Evolutionary conservation across 1,140 invertebrate species (phyloP), one percentile per base, ranked within the genome.

Genomic region (Proales similis): DNA sequence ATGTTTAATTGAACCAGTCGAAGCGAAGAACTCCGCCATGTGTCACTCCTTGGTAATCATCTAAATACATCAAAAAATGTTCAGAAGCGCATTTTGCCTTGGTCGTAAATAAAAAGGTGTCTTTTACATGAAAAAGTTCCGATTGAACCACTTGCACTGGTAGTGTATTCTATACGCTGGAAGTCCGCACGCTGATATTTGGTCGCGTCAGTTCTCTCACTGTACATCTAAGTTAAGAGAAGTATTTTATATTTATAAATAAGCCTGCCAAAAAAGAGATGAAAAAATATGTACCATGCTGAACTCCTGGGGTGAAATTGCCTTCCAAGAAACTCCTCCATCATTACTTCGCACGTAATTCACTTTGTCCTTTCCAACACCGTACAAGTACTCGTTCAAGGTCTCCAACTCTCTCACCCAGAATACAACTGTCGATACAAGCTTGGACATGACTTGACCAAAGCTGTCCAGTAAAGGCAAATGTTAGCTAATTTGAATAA

Each of bases 1-100:
- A n/a, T n/a, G n/a, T n/a, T 47, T 49, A 49, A n/a, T 49, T 49
- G 26, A 53, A 53, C 49, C 49, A 53, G 29, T 53, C 49, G 19
- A 53, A 53, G n/a, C 3, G 24, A 9, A 53, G 11, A 24, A 14
- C 29, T 20, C 32, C 30, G 43, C 32, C 7, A 4, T n/a, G 29
- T 22, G 29, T n/a, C 11, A 53, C 14, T 20, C 49, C 49, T 12
- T 29, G 17, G 0, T 2, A 9, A 29, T n/a, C 14, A 49, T 32
- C 48, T 49, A 27, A 32, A 49, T 5, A 30, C 0, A 20, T 29
- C 27, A 48, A 22, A 48, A 30, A 32, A 32, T 32, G 36, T 29
- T n/a, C 1, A 0, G 1, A 0, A 32, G 6, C n/a, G 20, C 11
- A 32, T 32, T 49, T 29, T 1, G 20, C 26, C n/a, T n/a, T n/a